phyloP scores from a whole-genome alignment of 2,888 invertebrate species.

The Halictus quadricinctus region DNA sequence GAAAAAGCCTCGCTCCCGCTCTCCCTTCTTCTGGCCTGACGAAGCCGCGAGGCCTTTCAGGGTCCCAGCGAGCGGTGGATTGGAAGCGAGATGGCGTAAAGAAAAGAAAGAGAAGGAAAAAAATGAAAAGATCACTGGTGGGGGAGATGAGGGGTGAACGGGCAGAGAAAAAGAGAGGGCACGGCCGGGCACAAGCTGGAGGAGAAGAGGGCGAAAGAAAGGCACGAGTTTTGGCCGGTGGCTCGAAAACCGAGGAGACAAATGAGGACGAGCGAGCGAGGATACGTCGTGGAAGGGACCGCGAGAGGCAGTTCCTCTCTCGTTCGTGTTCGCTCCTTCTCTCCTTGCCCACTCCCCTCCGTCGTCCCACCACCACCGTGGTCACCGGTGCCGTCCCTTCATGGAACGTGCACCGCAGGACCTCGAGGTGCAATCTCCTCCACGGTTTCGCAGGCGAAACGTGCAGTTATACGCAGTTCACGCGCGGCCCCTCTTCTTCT shows the following conservation, averaged over 20 bases:
- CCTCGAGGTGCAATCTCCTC: conserved; percentile 72
- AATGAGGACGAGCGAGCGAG: conserved; percentile 62
- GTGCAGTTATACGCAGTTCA: conserved; percentile 71
- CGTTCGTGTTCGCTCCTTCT: conserved; percentile 31
- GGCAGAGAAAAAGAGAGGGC: conserved; percentile 10
- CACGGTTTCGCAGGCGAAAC: conserved; percentile 68
- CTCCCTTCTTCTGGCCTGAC: conserved; percentile 42
- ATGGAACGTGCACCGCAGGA: conserved; percentile 60
- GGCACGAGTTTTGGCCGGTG: conserved; percentile 60
- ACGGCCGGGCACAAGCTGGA: conserved; percentile 6
- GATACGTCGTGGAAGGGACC: conserved; percentile 55
- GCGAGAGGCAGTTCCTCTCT: conserved; percentile 37
- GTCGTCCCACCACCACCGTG: conserved; percentile 8
- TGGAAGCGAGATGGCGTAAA: conserved; percentile 62
- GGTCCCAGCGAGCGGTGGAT: conserved; percentile 60
- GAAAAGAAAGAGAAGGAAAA: conserved; percentile 36
- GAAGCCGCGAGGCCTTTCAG: conserved; percentile 63
- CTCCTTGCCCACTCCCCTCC: conserved; percentile 20
- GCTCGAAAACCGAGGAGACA: conserved; percentile 72
- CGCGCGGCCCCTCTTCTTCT: conserved; percentile 30
- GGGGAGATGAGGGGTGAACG: background rate
- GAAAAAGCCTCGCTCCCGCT: conserved; percentile 68
- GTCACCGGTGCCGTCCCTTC: conserved; percentile 20
- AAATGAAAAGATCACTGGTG: conserved; percentile 15
- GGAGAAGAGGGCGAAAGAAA: conserved; percentile 52